Conservation (phyloP, 2,888 invertebrate genomes). For the Melitaea athalia region DNA sequence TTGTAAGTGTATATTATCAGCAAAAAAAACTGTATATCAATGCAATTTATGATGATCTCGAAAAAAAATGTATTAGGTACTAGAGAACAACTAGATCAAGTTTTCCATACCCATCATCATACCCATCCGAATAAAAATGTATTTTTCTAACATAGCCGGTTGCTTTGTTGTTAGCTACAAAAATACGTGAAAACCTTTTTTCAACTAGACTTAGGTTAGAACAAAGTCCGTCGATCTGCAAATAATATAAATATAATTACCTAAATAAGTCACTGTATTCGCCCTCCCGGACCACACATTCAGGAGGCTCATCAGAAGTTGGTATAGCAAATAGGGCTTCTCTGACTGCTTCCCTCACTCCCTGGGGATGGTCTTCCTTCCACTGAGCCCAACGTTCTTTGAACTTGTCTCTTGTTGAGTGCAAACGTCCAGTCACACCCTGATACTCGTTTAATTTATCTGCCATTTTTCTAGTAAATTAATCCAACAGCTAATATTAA, state of each 20-base stretch:
- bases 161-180: too few relatives aligned
- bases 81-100: too few relatives aligned
- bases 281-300: conserved; percentile 66
- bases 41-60: too few relatives aligned
- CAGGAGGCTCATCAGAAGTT: conserved; percentile 65
- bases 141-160: too few relatives aligned
- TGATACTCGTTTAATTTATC: conserved; percentile 92
- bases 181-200: too few relatives aligned
- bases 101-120: too few relatives aligned
- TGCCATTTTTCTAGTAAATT: conserved; percentile 75
- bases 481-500: neutral
- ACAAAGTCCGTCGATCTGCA: neutral
- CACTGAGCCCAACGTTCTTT: conserved; percentile 84
- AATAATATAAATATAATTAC: conserved; percentile 45
- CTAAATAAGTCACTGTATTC: conserved; percentile 70
- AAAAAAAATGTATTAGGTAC: too few relatives aligned
- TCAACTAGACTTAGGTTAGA: too few relatives aligned
- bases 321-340: conserved; percentile 72
- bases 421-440: conserved; percentile 87
- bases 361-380: conserved; percentile 83
- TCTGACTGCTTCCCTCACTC: conserved; percentile 77
- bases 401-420: conserved; percentile 85
- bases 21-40: too few relatives aligned
- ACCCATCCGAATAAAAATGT: too few relatives aligned
- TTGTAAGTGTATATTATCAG: too few relatives aligned